A percentile compares a stretch with the other conserved stretches of the same genome.
These are phyloP conservation scores for Meandrusa payeni DNA, from an alignment of 2,888 invertebrate genomes.

Conservation along the genomic window DNA sequence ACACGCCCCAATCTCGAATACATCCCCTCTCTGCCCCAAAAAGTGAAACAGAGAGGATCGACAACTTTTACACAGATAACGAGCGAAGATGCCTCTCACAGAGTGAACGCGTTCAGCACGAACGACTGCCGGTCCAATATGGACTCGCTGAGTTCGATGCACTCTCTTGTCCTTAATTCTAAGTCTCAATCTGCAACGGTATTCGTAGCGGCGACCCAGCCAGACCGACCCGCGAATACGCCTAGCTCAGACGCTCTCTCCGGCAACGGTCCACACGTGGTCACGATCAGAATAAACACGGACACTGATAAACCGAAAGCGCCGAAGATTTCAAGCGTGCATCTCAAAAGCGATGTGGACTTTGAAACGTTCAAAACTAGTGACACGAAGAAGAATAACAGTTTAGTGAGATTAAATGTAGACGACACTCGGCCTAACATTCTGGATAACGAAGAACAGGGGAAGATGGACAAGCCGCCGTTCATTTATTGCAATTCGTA, in stretches of 20 bases:
- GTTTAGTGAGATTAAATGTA: conserved; percentile 82
- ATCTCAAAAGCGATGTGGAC: conserved; percentile 71
- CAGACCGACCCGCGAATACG: conserved; percentile 71
- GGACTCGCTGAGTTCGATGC: conserved; percentile 75
- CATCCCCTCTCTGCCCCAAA: conserved; percentile 81
- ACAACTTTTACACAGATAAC: conserved; percentile 73
- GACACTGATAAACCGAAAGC: conserved; percentile 75
- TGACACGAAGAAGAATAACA: conserved; percentile 70
- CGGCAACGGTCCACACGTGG: conserved; percentile 81
- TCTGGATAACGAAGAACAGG: conserved; percentile 71
- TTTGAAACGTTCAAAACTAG: conserved; percentile 63
- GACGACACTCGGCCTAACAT: conserved; percentile 69
- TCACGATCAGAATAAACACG: conserved; percentile 86
- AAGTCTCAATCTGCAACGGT: conserved; percentile 77
- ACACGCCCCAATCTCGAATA: conserved; percentile 66
- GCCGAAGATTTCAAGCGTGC: conserved; percentile 73
- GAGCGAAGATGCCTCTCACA: conserved; percentile 46
- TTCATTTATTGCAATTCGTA: conserved; percentile 84
- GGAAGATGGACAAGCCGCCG: conserved; percentile 69
- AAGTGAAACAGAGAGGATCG: conserved; percentile 70
- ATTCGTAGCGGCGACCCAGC: conserved; percentile 76
- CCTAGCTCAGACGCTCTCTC: conserved; percentile 61
- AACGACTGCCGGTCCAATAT: conserved; percentile 50
- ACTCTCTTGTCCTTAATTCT: conserved; percentile 79
- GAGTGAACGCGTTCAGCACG: conserved; percentile 56